phyloP scores from a whole-genome alignment of 2,888 invertebrate species.

The Drosophila greeni region DNA sequence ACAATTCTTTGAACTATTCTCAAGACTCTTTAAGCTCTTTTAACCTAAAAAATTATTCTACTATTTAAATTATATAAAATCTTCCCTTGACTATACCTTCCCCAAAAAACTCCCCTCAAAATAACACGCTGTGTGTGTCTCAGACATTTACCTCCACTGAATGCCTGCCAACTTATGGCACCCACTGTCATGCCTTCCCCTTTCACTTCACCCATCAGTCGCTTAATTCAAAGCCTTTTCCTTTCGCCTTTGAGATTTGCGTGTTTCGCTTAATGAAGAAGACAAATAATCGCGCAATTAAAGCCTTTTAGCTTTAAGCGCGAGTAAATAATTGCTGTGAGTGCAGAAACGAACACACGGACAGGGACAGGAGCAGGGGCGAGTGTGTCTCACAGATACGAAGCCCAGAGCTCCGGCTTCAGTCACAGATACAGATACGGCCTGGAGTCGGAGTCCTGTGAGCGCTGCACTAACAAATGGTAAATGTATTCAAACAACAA shows the following conservation, averaged over 20 bases:
- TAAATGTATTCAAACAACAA: slow-evolving; percentile 74
- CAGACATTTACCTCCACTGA: slow-evolving; percentile 5
- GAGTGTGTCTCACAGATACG: slow-evolving; percentile 10
- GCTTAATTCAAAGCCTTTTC: slow-evolving; percentile 47
- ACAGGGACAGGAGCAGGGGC: background rate
- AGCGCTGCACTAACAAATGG: slow-evolving; percentile 68
- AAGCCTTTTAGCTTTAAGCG: slow-evolving; percentile 77
- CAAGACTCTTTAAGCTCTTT: background rate
- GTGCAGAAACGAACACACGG: slow-evolving; percentile 58
- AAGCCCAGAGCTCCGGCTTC: slow-evolving; percentile 11
- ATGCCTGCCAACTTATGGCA: slow-evolving; percentile 43
- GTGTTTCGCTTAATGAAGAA: slow-evolving; percentile 76
- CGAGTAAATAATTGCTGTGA: slow-evolving; percentile 76
- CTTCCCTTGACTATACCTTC: background rate
- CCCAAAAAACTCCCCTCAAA: slow-evolving; percentile 1
- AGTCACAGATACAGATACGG: slow-evolving; percentile 24
- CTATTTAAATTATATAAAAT: background rate
- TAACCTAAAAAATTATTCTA: background rate
- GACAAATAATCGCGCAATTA: slow-evolving; percentile 78
- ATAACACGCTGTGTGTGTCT: background rate
- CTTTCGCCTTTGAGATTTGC: slow-evolving; percentile 71
- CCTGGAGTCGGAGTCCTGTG: slow-evolving; percentile 13
- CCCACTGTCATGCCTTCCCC: slow-evolving; percentile 48
- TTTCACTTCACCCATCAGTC: slow-evolving; percentile 21
- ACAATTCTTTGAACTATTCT: background rate